phyloP scores from a whole-genome alignment of 1,140 invertebrate species.

The Schmidtea mediterranea region DNA sequence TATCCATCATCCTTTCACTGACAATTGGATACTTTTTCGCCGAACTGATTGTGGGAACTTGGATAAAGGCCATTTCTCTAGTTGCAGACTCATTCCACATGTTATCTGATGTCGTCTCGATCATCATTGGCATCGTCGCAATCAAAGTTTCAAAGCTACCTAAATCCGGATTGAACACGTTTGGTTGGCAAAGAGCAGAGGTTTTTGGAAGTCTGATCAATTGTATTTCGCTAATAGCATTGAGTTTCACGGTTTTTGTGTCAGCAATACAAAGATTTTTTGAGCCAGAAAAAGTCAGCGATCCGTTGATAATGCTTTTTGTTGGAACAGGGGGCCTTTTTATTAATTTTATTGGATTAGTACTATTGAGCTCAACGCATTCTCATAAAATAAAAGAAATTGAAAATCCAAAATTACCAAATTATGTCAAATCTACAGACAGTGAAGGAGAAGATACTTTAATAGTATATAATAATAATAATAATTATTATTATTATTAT shows the following conservation, averaged over 20 bases:
- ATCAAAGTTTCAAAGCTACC: constrained; percentile 10
- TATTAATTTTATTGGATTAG: constrained; percentile 31
- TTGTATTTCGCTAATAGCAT: constrained; percentile 31
- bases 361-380: constrained; percentile 11
- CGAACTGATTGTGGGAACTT: constrained; percentile 31
- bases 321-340: constrained; percentile 29
- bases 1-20: constrained; percentile 22
- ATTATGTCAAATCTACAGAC: no score
- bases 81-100: constrained; percentile 34
- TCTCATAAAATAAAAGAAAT: no score
- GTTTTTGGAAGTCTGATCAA: constrained; percentile 34
- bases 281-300: constrained; percentile 38
- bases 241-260: constrained; percentile 33
- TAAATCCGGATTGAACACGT: constrained; percentile 26
- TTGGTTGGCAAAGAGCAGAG: constrained; percentile 34
- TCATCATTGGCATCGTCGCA: constrained; percentile 27
- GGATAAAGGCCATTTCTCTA: constrained; percentile 32
- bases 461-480: no score
- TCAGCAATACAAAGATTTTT: constrained; percentile 27
- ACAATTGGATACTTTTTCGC: constrained; percentile 30
- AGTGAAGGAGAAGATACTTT: no score
- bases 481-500: no score
- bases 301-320: constrained; percentile 27
- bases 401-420: no score
- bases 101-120: constrained; percentile 31